Base-by-base conservation (phyloP, 1,140 invertebrate genomes). In the Aphis gossypii region DNA sequence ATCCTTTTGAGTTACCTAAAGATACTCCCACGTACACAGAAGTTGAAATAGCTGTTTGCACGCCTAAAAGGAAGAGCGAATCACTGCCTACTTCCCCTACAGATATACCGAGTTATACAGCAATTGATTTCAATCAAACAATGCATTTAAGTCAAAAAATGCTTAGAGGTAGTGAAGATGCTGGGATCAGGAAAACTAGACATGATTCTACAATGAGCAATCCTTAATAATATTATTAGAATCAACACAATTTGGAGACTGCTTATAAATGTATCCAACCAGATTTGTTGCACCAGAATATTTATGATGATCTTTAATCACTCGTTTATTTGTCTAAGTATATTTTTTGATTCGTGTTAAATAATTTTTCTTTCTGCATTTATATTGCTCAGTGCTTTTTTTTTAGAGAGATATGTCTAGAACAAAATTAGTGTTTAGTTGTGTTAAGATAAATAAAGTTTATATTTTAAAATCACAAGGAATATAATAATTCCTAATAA, bases 81-180 rank as follows among this genome's bases (percentile, higher is more conserved):
- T 41, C 94, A 94, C 14, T 96, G 96, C 89, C 96, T 96, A 1
- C 96, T 95, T 11, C 96, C 44, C 95, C 96, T 25, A 95, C 96
- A 84, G 97, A 97, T 18, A 83, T 54, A 41, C 76, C 76, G 94
- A 97, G 98, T 89, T 99, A 99, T 95, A 98, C 98, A 20, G 98
- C 97, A 0, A 99, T 99, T 93, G 98, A 99, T 95, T 99, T 99
- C 95, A 97, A 98, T 94, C 98, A 98, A 95, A 99, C 98, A 1
- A 97, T 97, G 56, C 98, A 98, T 35, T 95, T 99, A 41, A 97
- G 97, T 23, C 96, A 97, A 95, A 96, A 96, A 93, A 95, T 96
- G 94, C 87, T 88, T 51, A 94, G 92, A 35, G 96, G 96, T 95
- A 96, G 96, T 94, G 96, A 96, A 25, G 95, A 96, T 93, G 95